phyloP scores from a whole-genome alignment of 2,888 invertebrate genomes.

The Epinotia brunnichana region DNA sequence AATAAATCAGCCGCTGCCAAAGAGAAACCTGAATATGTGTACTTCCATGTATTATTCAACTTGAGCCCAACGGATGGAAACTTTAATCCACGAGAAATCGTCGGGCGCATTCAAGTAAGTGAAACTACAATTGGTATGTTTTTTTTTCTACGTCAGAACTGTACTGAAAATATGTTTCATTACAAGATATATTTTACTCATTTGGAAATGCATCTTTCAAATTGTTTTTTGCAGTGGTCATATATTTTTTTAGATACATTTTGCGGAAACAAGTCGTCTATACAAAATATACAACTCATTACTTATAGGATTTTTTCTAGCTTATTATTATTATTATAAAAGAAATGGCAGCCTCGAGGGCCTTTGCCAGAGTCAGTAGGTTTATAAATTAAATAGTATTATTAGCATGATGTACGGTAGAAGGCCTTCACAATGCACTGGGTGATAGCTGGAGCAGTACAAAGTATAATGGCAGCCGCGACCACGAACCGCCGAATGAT shows the following conservation, averaged over 20 bases:
- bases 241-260: neutral
- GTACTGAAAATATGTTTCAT: slow-evolving; percentile 6
- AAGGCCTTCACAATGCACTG: too few species aligned
- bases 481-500: too few species aligned
- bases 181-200: neutral
- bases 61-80: slow-evolving; percentile 74
- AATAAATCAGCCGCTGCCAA: slow-evolving; percentile 65
- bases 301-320: too few species aligned
- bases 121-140: slow-evolving; percentile 26
- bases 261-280: neutral
- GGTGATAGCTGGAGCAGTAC: too few species aligned
- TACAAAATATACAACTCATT: too few species aligned
- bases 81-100: slow-evolving; percentile 71
- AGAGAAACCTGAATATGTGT: slow-evolving; percentile 72
- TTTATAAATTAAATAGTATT: too few species aligned
- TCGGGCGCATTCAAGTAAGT: slow-evolving; percentile 76
- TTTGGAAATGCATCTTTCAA: neutral
- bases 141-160: slow-evolving; percentile 20
- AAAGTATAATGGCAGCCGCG: too few species aligned
- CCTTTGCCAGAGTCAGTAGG: too few species aligned
- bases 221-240: neutral
- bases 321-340: too few species aligned
- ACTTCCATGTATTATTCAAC: slow-evolving; percentile 75
- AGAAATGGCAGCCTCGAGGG: too few species aligned
- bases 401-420: too few species aligned